Conservation (phyloP, 2,888 invertebrate genomes). For the Apotomis turbidana region DNA sequence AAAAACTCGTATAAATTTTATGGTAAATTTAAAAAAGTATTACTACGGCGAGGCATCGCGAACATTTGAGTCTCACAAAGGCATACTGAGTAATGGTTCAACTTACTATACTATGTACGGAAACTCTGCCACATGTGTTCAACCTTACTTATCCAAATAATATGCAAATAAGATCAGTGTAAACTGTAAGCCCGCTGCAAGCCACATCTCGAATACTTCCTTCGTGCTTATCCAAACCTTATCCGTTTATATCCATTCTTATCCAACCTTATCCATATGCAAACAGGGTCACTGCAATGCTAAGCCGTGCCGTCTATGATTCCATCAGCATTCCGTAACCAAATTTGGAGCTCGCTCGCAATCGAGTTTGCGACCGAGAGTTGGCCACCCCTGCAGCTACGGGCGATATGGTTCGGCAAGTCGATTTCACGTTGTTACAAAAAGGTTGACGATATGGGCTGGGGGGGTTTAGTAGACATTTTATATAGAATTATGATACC, state of each 20-base stretch:
- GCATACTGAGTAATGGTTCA: neutral
- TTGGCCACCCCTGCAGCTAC: slow-evolving; percentile 12
- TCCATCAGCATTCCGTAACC: slow-evolving; percentile 21
- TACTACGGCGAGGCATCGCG: too few relatives aligned
- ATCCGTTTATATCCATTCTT: neutral
- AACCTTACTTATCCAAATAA: neutral
- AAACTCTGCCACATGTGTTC: neutral
- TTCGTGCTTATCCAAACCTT: neutral
- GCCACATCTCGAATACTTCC: neutral
- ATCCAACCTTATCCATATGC: slow-evolving; percentile 17
- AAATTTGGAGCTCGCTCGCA: slow-evolving; percentile 25
- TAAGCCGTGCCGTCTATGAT: slow-evolving; percentile 20
- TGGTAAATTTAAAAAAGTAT: too few relatives aligned
- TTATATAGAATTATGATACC: neutral
- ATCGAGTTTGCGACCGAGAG: slow-evolving; percentile 33
- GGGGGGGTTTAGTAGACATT: neutral
- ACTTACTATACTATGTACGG: neutral
- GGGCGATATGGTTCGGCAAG: slow-evolving; percentile 19
- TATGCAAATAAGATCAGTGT: slow-evolving; percentile 9
- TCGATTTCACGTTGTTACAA: slow-evolving; percentile 18
- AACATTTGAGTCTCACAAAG: too few relatives aligned
- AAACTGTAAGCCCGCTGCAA: neutral
- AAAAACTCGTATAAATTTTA: too few relatives aligned
- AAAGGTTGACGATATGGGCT: slow-evolving; percentile 21
- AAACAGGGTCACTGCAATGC: slow-evolving; percentile 21